Evolutionary conservation across 2,113 vertebrate species (phyloP).

Genomic region (Oryzias woworae): DNA sequence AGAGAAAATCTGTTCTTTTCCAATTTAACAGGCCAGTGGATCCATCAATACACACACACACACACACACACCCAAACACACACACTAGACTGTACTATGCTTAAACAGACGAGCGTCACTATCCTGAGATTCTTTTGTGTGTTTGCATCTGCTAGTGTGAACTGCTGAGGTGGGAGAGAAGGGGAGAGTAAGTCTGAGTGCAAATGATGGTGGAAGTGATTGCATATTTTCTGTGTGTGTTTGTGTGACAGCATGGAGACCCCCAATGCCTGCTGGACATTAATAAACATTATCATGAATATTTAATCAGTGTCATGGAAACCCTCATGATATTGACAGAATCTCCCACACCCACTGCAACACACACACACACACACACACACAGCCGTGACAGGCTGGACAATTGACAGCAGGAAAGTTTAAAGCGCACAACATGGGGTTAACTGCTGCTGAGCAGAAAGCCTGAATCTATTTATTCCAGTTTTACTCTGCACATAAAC

Average conservation of each 20-base stretch:
- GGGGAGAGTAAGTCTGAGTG: neutral
- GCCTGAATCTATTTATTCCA: neutral
- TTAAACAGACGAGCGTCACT: slow-evolving; percentile 4
- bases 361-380: slow-evolving; percentile 16
- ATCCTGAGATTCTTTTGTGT: neutral
- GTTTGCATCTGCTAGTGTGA: slow-evolving; percentile 1
- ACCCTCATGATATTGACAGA: slow-evolving; percentile 60
- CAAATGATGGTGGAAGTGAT: neutral
- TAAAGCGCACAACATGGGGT: slow-evolving; percentile 15
- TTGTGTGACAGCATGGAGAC: slow-evolving; percentile 36
- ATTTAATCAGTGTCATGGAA: slow-evolving; percentile 68
- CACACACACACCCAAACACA: slow-evolving; percentile 11
- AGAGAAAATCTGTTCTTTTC: slow-evolving; percentile 51
- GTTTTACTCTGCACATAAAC: neutral
- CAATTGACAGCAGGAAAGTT: slow-evolving; percentile 40
- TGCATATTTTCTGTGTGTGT: neutral
- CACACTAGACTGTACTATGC: neutral
- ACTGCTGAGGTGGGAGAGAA: neutral
- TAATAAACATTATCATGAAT: slow-evolving; percentile 81
- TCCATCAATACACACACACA: slow-evolving; percentile 18
- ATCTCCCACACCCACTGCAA: slow-evolving; percentile 8
- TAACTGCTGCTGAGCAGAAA: slow-evolving; percentile 27
- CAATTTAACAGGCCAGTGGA: slow-evolving; percentile 23
- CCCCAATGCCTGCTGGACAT: slow-evolving; percentile 69
- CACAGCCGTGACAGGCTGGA: slow-evolving; percentile 57